Percentiles rank a stretch among this genome's conserved stretches.
phyloP scores from a whole-genome alignment of 2,888 invertebrate species.

The Nycteola revayana region DNA sequence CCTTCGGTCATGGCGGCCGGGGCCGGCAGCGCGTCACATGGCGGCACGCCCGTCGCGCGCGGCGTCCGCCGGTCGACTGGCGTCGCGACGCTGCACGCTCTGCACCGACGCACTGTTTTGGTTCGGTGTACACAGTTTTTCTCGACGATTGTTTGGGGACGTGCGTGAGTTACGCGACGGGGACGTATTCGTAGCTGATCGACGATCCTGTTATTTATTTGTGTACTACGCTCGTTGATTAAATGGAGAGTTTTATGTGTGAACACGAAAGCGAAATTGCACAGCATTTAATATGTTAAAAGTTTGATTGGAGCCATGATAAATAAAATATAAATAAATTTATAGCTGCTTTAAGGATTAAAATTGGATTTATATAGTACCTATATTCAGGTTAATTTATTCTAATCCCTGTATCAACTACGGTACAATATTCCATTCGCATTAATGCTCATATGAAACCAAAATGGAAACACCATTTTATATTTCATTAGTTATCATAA shows the following conservation, averaged over 20 bases:
- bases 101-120: conserved; percentile 51
- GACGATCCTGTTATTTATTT: conserved; percentile 30
- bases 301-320: no score
- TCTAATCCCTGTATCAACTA: no score
- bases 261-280: not conserved
- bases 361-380: no score
- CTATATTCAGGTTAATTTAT: no score
- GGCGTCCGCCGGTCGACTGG: conserved; percentile 59
- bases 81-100: conserved; percentile 44
- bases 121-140: conserved; percentile 32
- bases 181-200: conserved; percentile 21
- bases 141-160: conserved; percentile 28
- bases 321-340: no score
- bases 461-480: no score
- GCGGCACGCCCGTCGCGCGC: conserved; percentile 52
- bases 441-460: no score
- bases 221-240: not conserved
- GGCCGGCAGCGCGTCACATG: conserved; percentile 55
- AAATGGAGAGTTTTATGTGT: not conserved
- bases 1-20: conserved; percentile 71
- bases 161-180: conserved; percentile 33
- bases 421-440: no score
- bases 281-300: not conserved
- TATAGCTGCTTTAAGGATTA: no score
- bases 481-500: no score